Percentiles rank a stretch among this genome's conserved stretches.
These are phyloP conservation scores for Heliconius erato DNA, from an alignment of 2,888 invertebrate species.

Conservation along the genomic window DNA sequence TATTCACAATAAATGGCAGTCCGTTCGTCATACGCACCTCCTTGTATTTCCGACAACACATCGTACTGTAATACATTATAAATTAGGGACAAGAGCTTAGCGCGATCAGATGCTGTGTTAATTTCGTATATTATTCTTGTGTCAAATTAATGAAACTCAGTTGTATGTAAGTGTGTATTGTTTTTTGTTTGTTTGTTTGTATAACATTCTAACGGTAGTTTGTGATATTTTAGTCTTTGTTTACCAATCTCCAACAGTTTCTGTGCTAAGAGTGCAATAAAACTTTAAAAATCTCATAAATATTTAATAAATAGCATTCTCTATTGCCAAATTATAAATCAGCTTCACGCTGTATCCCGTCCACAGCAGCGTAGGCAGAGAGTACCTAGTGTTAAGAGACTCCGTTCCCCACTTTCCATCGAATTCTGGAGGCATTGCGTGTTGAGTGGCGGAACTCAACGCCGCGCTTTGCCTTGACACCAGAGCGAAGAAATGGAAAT, in stretches of 20 bases:
- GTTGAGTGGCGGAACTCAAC: no score
- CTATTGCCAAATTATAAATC: no score
- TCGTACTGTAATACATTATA: conserved; percentile 68
- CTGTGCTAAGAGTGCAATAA: no score
- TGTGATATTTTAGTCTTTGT: not conserved
- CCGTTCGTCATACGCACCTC: conserved; percentile 64
- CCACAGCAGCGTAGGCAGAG: no score
- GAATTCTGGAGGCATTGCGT: no score
- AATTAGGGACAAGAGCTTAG: conserved; percentile 47
- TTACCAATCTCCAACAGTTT: not conserved
- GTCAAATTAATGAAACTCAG: conserved; percentile 39
- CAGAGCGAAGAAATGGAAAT: no score
- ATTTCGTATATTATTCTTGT: conserved; percentile 41
- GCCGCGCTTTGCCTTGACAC: no score
- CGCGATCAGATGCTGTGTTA: conserved; percentile 42
- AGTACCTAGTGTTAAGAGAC: no score
- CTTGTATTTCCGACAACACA: conserved; percentile 61
- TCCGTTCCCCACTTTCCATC: no score
- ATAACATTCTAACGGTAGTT: not conserved
- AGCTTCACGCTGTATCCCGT: no score
- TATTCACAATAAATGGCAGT: conserved; percentile 41
- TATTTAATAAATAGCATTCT: no score
- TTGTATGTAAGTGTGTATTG: conserved; percentile 9
- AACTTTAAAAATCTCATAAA: no score
- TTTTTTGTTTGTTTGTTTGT: conserved; percentile 10